A percentile compares a stretch with the other conserved stretches of the same genome.
These are phyloP conservation scores for Mystacides longicornis DNA, from an alignment of 2,888 invertebrate species.

Conservation along the genomic window DNA sequence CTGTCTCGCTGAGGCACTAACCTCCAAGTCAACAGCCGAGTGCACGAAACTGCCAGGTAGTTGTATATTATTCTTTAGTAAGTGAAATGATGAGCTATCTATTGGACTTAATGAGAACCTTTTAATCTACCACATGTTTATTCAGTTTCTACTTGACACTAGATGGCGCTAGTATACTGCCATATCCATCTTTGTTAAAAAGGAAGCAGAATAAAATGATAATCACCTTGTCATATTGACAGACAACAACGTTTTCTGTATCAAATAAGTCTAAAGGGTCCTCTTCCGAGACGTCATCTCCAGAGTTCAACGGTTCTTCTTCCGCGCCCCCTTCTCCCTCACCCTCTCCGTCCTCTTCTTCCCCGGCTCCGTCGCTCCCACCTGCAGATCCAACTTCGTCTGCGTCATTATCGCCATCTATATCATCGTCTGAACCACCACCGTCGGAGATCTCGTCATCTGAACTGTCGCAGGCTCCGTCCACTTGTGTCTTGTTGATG, in stretches of 20 bases:
- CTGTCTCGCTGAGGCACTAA: too few species aligned
- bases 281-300: slow-evolving; percentile 96
- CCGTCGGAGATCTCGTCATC: slow-evolving; percentile 75
- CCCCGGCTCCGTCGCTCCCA: slow-evolving; percentile 56
- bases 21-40: too few species aligned
- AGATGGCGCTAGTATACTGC: too few species aligned
- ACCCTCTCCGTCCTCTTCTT: slow-evolving; percentile 59
- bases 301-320: slow-evolving; percentile 92
- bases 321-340: slow-evolving; percentile 54
- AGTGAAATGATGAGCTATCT: too few species aligned
- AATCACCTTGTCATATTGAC: slow-evolving; percentile 95
- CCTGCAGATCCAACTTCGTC: slow-evolving; percentile 60
- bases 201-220: not conserved
- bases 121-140: too few species aligned
- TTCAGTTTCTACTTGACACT: too few species aligned
- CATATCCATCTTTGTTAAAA: slow-evolving; percentile 7
- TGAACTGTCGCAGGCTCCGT: slow-evolving; percentile 60
- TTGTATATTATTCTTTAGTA: too few species aligned
- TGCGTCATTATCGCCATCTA: slow-evolving; percentile 56
- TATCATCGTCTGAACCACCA: slow-evolving; percentile 70
- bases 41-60: too few species aligned
- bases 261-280: slow-evolving; percentile 93
- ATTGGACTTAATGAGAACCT: too few species aligned
- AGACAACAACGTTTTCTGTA: slow-evolving; percentile 98
- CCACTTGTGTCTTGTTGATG: slow-evolving; percentile 38